phyloP scores from a whole-genome alignment of 2,797 vertebrate genomes.

The Holocentrus rufus region DNA sequence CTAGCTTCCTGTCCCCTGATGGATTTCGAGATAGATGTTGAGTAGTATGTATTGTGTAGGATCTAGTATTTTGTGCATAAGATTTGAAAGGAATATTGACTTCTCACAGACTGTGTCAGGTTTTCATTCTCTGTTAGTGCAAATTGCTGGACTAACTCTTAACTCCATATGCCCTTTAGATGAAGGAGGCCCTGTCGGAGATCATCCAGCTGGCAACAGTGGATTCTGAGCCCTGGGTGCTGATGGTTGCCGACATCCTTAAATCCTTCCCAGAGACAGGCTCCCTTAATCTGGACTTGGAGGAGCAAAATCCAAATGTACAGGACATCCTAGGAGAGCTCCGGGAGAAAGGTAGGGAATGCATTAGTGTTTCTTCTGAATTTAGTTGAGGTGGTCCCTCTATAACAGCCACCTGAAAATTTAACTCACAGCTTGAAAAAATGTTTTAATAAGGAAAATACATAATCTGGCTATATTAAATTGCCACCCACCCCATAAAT shows the following conservation, averaged over 20 bases:
- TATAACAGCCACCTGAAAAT: too few relatives aligned
- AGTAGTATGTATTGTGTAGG: background rate
- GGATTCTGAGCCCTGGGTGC: conserved; percentile 98
- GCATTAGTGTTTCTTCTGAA: background rate
- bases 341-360: conserved; percentile 90
- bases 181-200: conserved; percentile 96
- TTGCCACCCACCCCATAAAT: too few relatives aligned
- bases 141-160: background rate
- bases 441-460: background rate
- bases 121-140: background rate
- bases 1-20: too few relatives aligned
- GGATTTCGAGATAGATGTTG: too few relatives aligned
- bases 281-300: conserved; percentile 95
- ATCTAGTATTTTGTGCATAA: background rate
- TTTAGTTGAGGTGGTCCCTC: background rate
- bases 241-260: conserved; percentile 98
- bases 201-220: conserved; percentile 96
- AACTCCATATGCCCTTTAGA: conserved; percentile 77
- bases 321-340: conserved; percentile 98
- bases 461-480: background rate
- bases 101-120: background rate
- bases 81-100: too few relatives aligned
- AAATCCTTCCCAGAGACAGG: conserved; percentile 98
- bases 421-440: too few relatives aligned
- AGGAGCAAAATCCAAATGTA: conserved; percentile 98